Evolutionary conservation across 1,140 invertebrate species (phyloP), one percentile per base, ranked within the genome.

Genomic region (Cylas formicarius): DNA sequence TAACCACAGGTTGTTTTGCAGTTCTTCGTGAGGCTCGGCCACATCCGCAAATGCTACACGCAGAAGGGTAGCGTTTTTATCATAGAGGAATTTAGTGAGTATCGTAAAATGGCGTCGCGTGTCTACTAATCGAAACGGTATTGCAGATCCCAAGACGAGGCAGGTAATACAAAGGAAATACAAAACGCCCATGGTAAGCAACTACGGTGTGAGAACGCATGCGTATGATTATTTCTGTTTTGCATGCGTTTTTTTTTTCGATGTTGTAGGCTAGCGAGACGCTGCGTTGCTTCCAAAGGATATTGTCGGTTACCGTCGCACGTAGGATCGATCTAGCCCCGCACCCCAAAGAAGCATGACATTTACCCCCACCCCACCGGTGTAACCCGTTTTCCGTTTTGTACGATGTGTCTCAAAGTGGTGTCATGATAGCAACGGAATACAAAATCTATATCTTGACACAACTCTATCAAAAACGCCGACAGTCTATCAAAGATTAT

Each of bases 11-110:
- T 14, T 22, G 20, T 65, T 67, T 90, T 93, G 62, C 82, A 98
- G 95, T 97, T 97, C 75, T 99, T 99, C 77, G 93, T 99, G 71
- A 86, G 92, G 68, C 80, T 99, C 73, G 88, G 92, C 75, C 93
- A 97, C 73, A 98, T 99, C 73, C 82, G 93, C 70, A 99, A 99
- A 74, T 99, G 95, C 77, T 97, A 97, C 75, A 96, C 93, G 44
- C 90, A 93, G 71, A 96, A 95, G 72, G 94, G 94, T 67, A 93
- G 90, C 67, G 90, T 98, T 67, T 99, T 99, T 79, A 86, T 99
- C 66, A 79, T 99, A 67, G 96, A 99, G 79, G 95, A 97, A 82
- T 96, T 84, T 72, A 95, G 91, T 97, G 80, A 91, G 90, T 86
- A 64, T 60, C 19, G 11, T 42, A 23, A 16, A 32, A 13, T 13